Percentiles rank a stretch among this genome's conserved stretches.
These are phyloP conservation scores for Coleophora deauratella DNA, from an alignment of 2,888 invertebrate species.

Conservation along the genomic window DNA sequence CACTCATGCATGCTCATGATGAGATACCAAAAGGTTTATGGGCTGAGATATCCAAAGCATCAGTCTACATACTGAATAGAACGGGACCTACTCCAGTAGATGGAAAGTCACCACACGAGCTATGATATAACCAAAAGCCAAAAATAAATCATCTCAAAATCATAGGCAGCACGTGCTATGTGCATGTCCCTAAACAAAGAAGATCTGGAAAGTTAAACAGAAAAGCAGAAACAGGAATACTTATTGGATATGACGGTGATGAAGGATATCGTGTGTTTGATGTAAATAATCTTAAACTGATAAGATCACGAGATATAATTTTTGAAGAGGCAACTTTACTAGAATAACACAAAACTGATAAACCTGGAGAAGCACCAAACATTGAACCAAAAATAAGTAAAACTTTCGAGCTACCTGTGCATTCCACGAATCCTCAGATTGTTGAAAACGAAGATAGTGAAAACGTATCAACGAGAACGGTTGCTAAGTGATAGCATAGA, in stretches of 20 bases:
- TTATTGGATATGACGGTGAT: slow-evolving; percentile 3
- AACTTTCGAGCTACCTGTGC: too few species aligned
- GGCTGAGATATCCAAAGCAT: slow-evolving; percentile 2
- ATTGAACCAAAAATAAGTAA: too few species aligned
- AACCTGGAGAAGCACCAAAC: too few species aligned
- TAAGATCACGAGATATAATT: too few species aligned
- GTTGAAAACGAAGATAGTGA: too few species aligned
- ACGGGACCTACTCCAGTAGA: not conserved
- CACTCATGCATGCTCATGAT: not conserved
- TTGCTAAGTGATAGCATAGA: too few species aligned
- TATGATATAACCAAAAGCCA: not conserved
- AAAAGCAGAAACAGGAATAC: slow-evolving; percentile 4
- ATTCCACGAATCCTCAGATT: too few species aligned
- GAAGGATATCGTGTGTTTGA: not conserved
- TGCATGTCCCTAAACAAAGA: not conserved
- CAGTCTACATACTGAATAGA: not conserved
- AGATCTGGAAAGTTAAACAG: not conserved
- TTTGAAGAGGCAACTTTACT: too few species aligned
- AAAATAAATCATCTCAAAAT: not conserved
- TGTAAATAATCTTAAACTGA: not conserved
- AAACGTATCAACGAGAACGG: too few species aligned
- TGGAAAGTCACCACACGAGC: not conserved
- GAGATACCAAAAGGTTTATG: not conserved
- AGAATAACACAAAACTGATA: too few species aligned
- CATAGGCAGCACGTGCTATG: not conserved